A percentile compares a stretch with the other conserved stretches of the same genome.
Evolutionary conservation across 2,113 vertebrate genomes (phyloP).

Genomic region (Caloenas nicobarica): DNA sequence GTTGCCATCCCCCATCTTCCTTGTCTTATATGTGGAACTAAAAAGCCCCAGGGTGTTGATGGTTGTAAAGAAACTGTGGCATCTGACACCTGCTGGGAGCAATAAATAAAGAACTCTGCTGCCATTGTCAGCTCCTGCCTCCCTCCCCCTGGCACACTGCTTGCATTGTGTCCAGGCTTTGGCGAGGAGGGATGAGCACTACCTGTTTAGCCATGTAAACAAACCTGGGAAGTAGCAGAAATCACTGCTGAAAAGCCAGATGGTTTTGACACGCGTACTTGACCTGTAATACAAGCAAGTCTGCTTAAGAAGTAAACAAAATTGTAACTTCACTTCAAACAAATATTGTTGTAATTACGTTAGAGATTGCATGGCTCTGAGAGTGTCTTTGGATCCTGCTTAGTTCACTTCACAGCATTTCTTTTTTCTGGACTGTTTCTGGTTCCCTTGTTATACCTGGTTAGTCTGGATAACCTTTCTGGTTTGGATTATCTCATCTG

Average conservation of each 20-base stretch:
- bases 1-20: slow-evolving; percentile 75
- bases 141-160: slow-evolving; percentile 60
- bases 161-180: not conserved
- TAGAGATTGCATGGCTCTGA: slow-evolving; percentile 10
- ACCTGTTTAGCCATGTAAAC: slow-evolving; percentile 70
- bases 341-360: slow-evolving; percentile 65
- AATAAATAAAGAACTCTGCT: slow-evolving; percentile 90
- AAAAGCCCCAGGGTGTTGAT: slow-evolving; percentile 90
- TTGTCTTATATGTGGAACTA: slow-evolving; percentile 83
- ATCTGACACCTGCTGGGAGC: slow-evolving; percentile 91
- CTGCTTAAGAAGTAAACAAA: slow-evolving; percentile 67
- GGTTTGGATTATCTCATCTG: slow-evolving; percentile 25
- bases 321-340: slow-evolving; percentile 61
- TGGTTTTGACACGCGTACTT: slow-evolving; percentile 47
- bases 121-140: slow-evolving; percentile 81
- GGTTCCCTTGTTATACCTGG: not conserved
- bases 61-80: slow-evolving; percentile 85
- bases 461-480: slow-evolving; percentile 32
- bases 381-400: not conserved
- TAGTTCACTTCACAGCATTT: not conserved
- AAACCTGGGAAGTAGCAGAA: slow-evolving; percentile 49
- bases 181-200: not conserved
- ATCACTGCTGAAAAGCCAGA: slow-evolving; percentile 12
- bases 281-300: slow-evolving; percentile 48
- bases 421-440: not conserved